Conservation (phyloP, 2,113 vertebrate species). For the Lipophrys pholis region DNA sequence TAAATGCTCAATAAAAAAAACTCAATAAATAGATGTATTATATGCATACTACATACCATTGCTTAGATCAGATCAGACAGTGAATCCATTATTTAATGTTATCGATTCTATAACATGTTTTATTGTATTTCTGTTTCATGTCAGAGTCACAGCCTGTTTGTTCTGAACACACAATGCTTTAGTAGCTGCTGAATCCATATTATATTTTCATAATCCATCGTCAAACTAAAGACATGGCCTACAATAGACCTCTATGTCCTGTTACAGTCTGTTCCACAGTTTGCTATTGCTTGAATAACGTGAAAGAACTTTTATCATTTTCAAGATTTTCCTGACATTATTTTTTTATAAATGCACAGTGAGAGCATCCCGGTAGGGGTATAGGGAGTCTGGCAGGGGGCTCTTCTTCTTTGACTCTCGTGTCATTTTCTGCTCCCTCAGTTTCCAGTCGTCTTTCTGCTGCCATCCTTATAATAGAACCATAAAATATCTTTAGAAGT, state of each 20-base stretch:
- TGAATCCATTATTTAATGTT: conserved; percentile 9
- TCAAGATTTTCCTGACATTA: background rate
- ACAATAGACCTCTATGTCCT: background rate
- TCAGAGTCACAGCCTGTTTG: background rate
- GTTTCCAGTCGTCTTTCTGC: background rate
- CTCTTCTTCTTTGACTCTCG: background rate
- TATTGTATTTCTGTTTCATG: conserved; percentile 17
- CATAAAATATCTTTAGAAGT: background rate
- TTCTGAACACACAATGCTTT: background rate
- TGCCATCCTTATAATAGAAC: background rate
- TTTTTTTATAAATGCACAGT: background rate
- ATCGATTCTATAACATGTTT: background rate
- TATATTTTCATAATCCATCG: background rate
- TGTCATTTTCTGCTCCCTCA: background rate
- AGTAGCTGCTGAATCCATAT: background rate
- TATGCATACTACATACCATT: conserved; percentile 1
- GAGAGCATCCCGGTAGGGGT: background rate
- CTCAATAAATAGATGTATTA: conserved; percentile 15
- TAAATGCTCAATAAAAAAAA: conserved; percentile 51
- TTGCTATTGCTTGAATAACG: background rate
- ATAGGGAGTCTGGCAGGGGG: background rate
- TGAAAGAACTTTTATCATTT: background rate
- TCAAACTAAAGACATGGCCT: background rate
- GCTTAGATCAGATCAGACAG: conserved; percentile 13
- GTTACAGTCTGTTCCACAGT: background rate